phyloP scores from a whole-genome alignment of 2,797 vertebrate genomes.

The Bucorvus abyssinicus region DNA sequence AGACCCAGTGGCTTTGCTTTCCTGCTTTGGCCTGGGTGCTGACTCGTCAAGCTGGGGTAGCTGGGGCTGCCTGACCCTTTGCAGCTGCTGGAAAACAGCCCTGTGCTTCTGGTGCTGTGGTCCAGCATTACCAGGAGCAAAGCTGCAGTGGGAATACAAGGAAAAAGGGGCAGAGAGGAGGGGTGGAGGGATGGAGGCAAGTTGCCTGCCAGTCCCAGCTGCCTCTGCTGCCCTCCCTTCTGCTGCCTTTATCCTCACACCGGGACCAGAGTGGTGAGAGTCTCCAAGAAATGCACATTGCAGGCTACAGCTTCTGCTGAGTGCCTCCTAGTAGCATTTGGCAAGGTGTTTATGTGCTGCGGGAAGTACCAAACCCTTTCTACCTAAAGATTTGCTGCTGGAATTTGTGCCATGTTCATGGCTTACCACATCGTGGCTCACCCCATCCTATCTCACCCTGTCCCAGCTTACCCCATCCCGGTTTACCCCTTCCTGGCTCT shows the following conservation, averaged over 20 bases:
- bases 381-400: background rate
- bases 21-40: background rate
- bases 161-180: background rate
- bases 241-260: background rate
- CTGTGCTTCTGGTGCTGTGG: rapidly evolving
- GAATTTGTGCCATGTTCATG: background rate
- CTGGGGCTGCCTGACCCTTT: background rate
- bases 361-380: background rate
- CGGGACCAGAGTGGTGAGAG: background rate
- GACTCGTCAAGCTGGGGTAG: rapidly evolving
- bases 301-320: background rate
- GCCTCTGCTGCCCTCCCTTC: background rate
- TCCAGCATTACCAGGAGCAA: background rate
- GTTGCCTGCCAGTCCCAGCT: background rate
- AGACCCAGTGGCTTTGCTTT: background rate
- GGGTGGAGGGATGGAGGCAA: background rate
- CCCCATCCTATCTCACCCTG: background rate
- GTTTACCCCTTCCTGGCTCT: background rate
- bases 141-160: background rate
- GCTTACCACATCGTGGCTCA: background rate
- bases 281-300: rapidly evolving
- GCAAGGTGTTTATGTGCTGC: background rate
- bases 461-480: background rate
- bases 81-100: background rate
- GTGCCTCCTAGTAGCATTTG: background rate